Evolutionary conservation across 2,888 invertebrate species (phyloP), one percentile per base, ranked within the genome.

Genomic region (Eudasyphora cyanicolor): DNA sequence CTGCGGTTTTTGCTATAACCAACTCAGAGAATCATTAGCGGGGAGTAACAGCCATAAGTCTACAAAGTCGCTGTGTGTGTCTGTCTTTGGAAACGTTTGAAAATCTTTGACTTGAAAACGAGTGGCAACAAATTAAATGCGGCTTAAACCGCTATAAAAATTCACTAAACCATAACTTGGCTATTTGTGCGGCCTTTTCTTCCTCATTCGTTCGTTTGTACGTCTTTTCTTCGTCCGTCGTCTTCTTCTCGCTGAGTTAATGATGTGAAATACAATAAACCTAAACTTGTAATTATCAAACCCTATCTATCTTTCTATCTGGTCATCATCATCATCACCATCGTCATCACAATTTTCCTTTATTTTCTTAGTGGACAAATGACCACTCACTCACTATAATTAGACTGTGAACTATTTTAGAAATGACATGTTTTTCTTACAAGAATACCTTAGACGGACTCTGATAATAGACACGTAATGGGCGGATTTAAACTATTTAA

Each of bases 131-230:
- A 67, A 67, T 67, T 67, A 67, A 67, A 67, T 24, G 67, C 67
- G 42, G 24, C 42, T 67, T 67, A 67, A 42, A 67, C 67, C 67
- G 67, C 67, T 67, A 67, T 67, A 67, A 67, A 54, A 67, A 67
- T 24, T 67, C 67, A 67, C 42, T 67, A 38, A 67, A 42, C 67
- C 67, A 67, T 67, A 67, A 67, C 38, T 14, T n/a, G 19, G 21
- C 17, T 7, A n/a, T 45, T 45, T 45, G 7, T 45, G 7, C 38
- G 2, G 1, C 12, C 27, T 6, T 54, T 21, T n/a, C n/a, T 14
- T 57, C 14, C 27, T 57, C 54, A 19, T 54, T 21, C 54, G 2
- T 49, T 49, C 17, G n/a, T 6, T 62, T 62, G 10, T 62, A 38
- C n/a, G 12, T n/a, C n/a, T 32, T 64, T 38, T 42, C 38, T 38